phyloP scores from a whole-genome alignment of 2,797 vertebrate species.

The Nyctalus aviator region DNA sequence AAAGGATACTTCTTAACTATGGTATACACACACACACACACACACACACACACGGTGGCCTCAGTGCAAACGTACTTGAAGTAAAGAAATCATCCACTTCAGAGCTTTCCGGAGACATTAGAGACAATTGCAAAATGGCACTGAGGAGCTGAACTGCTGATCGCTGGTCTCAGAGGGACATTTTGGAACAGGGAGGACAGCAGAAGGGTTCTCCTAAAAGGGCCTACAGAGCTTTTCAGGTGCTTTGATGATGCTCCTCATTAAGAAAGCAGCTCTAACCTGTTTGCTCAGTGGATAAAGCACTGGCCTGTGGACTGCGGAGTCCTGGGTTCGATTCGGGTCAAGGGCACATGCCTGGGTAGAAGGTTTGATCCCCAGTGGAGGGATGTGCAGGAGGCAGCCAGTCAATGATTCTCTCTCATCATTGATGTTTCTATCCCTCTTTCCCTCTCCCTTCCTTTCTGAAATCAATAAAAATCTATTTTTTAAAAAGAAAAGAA shows the following conservation, averaged over 20 bases:
- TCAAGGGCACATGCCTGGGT: too few species aligned
- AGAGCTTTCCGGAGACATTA: background rate
- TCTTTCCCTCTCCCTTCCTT: too few species aligned
- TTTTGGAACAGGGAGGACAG: background rate
- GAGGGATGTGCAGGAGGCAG: too few species aligned
- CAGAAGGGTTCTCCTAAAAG: background rate
- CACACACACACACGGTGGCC: background rate
- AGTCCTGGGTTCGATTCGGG: too few species aligned
- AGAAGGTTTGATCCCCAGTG: too few species aligned
- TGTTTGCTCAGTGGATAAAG: too few species aligned
- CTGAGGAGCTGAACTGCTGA: background rate
- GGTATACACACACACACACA: too few species aligned
- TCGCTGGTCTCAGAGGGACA: background rate
- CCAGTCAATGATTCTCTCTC: too few species aligned
- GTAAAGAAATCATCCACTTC: background rate
- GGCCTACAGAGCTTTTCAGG: background rate
- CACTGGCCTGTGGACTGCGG: too few species aligned
- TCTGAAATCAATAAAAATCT: too few species aligned
- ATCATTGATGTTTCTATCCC: too few species aligned
- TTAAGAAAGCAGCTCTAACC: background rate
- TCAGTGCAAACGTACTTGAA: background rate
- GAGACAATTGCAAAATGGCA: background rate
- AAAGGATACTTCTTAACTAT: background rate
- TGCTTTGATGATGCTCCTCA: background rate
- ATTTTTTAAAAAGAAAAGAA: too few species aligned